Evolutionary conservation across 2,888 invertebrate species (phyloP), one percentile per base, ranked within the genome.

Genomic region (Oxycera nigricornis): DNA sequence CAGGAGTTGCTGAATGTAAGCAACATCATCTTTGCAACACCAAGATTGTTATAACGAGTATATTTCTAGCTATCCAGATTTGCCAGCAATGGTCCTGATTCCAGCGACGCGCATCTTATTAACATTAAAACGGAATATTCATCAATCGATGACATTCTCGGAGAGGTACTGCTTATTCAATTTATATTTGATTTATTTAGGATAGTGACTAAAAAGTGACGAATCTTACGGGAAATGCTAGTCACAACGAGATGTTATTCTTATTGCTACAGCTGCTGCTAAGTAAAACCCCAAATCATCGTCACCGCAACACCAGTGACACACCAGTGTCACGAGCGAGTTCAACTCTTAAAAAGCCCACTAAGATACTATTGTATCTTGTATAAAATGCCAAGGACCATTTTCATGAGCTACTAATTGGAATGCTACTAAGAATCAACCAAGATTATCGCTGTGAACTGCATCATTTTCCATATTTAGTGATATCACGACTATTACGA

Each of bases 71-170:
- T 72, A 14, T 72, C 72, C 39, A 72, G 55, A 41, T 20, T 59
- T 28, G 39, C 72, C 20, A 30, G 17, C 50, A 70, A 30, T 31
- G n/a, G n/a, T n/a, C 17, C 52, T n/a, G 24, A 24, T 9, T 14
- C 1, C 2, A 30, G 6, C n/a, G 72, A 72, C n/a, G 55, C 59
- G n/a, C 41, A 59, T 59, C 14, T 11, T 6, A 72, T 72, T 17
- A 59, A 39, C 20, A 59, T 72, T 24, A 59, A 28, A 39, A 57
- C 57, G 26, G 72, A 72, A 26, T 72, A 72, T 26, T 72, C 72
- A 11, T 35, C 59, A 3, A 59, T 72, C 28, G 72, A 72, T 20
- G 41, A 72, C 41, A 72, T 72, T 57, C 72, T 72, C 11, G 59
- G 59, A 41, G 59, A 57, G 31, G 72, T 72, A 70, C 17, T 46